These are phyloP conservation scores for Apotomis capreana DNA, from an alignment of 2,888 invertebrate species.

Conservation along the genomic window DNA sequence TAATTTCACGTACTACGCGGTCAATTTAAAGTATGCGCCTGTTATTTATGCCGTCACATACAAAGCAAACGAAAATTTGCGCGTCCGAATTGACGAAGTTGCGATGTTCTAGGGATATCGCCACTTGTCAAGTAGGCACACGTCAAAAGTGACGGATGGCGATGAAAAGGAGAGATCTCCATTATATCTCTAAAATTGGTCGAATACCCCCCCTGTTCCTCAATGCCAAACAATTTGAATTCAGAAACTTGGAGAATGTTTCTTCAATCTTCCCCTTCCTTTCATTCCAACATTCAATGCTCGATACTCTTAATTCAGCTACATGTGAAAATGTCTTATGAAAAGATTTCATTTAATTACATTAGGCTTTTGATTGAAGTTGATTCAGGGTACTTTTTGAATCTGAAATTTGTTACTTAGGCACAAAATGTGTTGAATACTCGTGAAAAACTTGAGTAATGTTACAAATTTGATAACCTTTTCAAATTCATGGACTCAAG, in stretches of 20 bases:
- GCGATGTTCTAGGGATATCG: too few relatives aligned
- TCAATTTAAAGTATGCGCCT: too few relatives aligned
- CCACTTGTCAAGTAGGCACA: too few relatives aligned
- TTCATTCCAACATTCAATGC: constrained; percentile 25
- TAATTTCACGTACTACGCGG: too few relatives aligned
- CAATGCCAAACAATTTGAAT: constrained; percentile 19
- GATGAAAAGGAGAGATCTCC: too few relatives aligned
- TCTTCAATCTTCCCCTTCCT: constrained; percentile 16
- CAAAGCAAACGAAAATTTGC: too few relatives aligned
- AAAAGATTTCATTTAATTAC: constrained; percentile 38
- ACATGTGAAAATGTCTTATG: constrained; percentile 20
- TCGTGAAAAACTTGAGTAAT: neutral
- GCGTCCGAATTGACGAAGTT: too few relatives aligned
- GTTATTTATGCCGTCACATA: too few relatives aligned
- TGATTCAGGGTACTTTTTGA: neutral
- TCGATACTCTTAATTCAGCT: constrained; percentile 14
- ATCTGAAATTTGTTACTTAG: neutral
- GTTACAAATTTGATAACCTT: neutral
- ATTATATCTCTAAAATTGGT: too few relatives aligned
- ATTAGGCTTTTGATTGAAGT: constrained; percentile 29
- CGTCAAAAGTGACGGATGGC: too few relatives aligned
- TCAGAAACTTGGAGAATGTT: constrained; percentile 21
- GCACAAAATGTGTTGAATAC: constrained; percentile 3
- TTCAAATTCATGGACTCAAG: neutral
- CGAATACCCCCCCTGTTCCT: too few relatives aligned